Evolutionary conservation across 2,888 invertebrate species (phyloP).

Genomic region (Xylota segnis): DNA sequence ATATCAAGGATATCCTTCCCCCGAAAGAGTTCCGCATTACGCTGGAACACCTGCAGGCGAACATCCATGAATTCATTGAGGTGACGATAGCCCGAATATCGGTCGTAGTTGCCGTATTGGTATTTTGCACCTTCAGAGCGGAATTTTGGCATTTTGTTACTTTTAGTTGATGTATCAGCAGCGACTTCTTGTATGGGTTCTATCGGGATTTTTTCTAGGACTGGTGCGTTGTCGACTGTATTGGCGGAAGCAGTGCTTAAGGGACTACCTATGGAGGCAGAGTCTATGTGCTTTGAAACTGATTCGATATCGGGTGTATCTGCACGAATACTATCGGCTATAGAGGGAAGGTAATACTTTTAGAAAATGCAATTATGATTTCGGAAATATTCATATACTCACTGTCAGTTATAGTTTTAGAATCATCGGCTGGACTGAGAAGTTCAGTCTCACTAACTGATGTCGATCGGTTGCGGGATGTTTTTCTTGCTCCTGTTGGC

Average conservation of each 20-base stretch:
- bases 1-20: conserved; percentile 97
- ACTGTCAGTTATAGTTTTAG: conserved; percentile 78
- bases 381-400: conserved; percentile 21
- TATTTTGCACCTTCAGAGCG: conserved; percentile 92
- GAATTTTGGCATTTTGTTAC: conserved; percentile 85
- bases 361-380: neutral
- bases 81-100: conserved; percentile 98
- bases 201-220: conserved; percentile 36
- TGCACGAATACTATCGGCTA: conserved; percentile 81
- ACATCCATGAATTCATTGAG: conserved; percentile 92
- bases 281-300: conserved; percentile 48
- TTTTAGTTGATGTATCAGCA: conserved; percentile 18
- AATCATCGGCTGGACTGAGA: conserved; percentile 84
- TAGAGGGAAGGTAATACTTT: conserved; percentile 6
- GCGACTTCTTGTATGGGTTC: conserved; percentile 25
- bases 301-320: conserved; percentile 81
- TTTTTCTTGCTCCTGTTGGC: conserved; percentile 82
- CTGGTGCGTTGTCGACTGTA: conserved; percentile 38
- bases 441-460: conserved; percentile 85
- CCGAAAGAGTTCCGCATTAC: conserved; percentile 92
- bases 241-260: conserved; percentile 60
- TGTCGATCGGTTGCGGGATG: conserved; percentile 83
- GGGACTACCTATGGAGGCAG: conserved; percentile 60
- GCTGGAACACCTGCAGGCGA: conserved; percentile 92
- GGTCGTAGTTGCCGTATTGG: conserved; percentile 98